Evolutionary conservation across 2,888 invertebrate species (phyloP), one percentile per base, ranked within the genome.

Genomic region (Eristalis intricaria): DNA sequence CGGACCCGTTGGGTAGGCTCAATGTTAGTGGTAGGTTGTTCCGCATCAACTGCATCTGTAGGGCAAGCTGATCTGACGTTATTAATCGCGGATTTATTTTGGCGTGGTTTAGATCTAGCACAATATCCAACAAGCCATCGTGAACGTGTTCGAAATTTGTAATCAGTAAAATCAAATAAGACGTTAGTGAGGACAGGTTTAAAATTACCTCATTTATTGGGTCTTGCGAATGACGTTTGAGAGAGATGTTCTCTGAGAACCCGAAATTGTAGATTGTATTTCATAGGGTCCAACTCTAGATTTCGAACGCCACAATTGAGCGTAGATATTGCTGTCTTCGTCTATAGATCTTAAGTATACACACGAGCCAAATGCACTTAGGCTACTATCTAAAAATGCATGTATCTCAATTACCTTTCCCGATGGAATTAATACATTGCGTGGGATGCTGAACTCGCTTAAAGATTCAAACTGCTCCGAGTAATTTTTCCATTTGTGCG

Each of bases 71-170:
- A 13, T 40, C 58, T 13, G 76, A 61, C 8, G 76, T 68, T 60
- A 69, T 69, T 32, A 77, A 29, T 19, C 61, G 61, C 1, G 76
- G 66, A 32, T 66, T 76, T 43, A 68, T 76, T 40, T 61, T 77
- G 5, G 68, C 69, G 26, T 56, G 77, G 32, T 38, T 60, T 26
- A 69, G 35, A 50, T 69, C 69, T 5, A 69, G 58, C 56, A 77
- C 38, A 66, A 66, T 60, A 40, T 60, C 58, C 13, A 69, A n/a
- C 13, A 68, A 8, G 29, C 26, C 29, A 13, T 68, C 23, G 50
- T 50, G 50, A 68, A 50, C 50, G 56, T 22, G 56, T 32, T 69
- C 32, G 32, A 69, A 69, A 69, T 69, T 58, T 11, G 32, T 69
- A 22, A 58, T 58, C 23, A 58, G 58, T 29, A 69, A 58, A 32